Evolutionary conservation across 2,888 invertebrate species (phyloP).

Genomic region (Acleris literana): DNA sequence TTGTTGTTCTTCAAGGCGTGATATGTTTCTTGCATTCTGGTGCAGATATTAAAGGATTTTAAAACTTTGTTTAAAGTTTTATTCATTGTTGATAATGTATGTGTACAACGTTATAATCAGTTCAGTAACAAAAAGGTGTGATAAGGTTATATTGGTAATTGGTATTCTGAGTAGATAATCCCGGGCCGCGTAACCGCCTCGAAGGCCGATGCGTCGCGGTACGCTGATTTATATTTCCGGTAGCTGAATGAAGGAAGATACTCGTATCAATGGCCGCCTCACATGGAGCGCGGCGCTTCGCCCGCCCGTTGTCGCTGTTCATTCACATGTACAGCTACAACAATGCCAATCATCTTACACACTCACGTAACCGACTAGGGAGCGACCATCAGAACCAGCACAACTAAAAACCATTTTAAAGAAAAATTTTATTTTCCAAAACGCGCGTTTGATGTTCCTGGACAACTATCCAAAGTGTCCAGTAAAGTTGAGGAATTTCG

Average conservation of each 20-base stretch:
- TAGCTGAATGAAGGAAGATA: slow-evolving; percentile 68
- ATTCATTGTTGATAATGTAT: too few species aligned
- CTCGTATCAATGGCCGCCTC: slow-evolving; percentile 64
- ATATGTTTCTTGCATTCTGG: slow-evolving; percentile 23
- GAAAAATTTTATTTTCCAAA: too few species aligned
- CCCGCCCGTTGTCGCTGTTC: slow-evolving; percentile 56
- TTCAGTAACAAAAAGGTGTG: background rate
- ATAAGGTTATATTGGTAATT: slow-evolving; percentile 20
- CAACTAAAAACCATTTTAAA: too few species aligned
- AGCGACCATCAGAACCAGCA: too few species aligned
- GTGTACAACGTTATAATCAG: too few species aligned
- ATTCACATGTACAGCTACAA: slow-evolving; percentile 61
- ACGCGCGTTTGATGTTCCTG: too few species aligned
- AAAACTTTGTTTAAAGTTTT: background rate
- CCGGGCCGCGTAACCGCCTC: slow-evolving; percentile 49
- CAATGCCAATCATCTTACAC: slow-evolving; percentile 42
- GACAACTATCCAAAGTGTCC: too few species aligned
- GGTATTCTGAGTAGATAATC: slow-evolving; percentile 24
- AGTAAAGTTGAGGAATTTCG: too few species aligned
- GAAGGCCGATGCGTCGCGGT: slow-evolving; percentile 55
- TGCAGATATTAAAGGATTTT: slow-evolving; percentile 3
- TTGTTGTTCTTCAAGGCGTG: slow-evolving; percentile 8
- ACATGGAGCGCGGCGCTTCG: slow-evolving; percentile 53
- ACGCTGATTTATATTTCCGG: slow-evolving; percentile 78
- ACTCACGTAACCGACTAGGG: too few species aligned